phyloP scores from a whole-genome alignment of 2,797 vertebrate genomes.

The Cichlasoma orientale region DNA sequence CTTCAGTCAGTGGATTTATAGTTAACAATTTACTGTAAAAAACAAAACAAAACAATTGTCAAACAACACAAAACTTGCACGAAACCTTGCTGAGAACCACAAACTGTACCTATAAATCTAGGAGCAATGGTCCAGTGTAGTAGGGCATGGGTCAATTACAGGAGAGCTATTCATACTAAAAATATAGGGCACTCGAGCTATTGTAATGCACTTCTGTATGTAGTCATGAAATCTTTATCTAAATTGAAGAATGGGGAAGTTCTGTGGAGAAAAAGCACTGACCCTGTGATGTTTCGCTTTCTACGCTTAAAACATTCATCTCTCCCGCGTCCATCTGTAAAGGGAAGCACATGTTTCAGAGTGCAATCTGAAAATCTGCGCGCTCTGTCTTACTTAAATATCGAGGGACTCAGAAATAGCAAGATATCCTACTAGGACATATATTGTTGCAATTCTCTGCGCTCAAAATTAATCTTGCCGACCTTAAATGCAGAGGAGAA shows the following conservation, averaged over 20 bases:
- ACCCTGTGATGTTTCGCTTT: not conserved
- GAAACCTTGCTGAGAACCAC: not conserved
- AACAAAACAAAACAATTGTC: not conserved
- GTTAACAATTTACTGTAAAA: not conserved
- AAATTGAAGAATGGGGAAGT: not conserved
- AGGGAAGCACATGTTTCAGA: not conserved
- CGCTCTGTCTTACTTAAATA: not conserved
- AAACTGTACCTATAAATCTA: not conserved
- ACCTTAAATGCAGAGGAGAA: not conserved
- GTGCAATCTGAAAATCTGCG: not conserved
- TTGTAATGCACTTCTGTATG: conserved; percentile 16
- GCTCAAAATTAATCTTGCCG: not conserved
- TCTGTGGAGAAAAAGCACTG: not conserved
- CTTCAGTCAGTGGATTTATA: not conserved
- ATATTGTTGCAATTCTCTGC: not conserved
- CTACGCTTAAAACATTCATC: not conserved
- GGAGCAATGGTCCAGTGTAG: conserved; percentile 6
- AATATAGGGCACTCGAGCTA: conserved; percentile 20
- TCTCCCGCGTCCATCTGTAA: not conserved
- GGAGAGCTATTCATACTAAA: not conserved
- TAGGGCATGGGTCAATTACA: not conserved
- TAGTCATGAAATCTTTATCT: conserved; percentile 20
- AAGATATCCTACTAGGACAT: not conserved
- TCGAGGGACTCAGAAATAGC: not conserved
- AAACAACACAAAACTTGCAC: not conserved